These are phyloP conservation scores for Motacilla tschutschensis DNA, from an alignment of 2,113 vertebrate genomes.

Conservation along the genomic window DNA sequence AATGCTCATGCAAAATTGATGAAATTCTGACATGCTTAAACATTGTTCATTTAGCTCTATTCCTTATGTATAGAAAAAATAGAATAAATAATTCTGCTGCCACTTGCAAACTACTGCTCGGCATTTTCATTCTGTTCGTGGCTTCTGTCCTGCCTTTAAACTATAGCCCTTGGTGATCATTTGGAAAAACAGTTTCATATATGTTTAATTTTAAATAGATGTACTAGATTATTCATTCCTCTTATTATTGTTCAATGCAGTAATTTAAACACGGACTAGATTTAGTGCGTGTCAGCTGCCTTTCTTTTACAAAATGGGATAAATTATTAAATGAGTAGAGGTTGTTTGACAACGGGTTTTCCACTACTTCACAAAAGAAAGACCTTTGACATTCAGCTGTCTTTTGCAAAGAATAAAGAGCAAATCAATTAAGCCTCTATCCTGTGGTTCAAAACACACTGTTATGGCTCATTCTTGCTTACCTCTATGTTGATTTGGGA, in stretches of 20 bases:
- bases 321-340: conserved; percentile 81
- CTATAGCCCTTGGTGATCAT: conserved; percentile 77
- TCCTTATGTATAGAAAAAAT: conserved; percentile 82
- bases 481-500: conserved; percentile 59
- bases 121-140: conserved; percentile 71
- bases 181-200: conserved; percentile 77
- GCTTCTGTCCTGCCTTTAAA: conserved; percentile 72
- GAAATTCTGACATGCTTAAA: conserved; percentile 84
- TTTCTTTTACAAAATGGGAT: conserved; percentile 79
- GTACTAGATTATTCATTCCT: conserved; percentile 75
- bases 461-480: conserved; percentile 48
- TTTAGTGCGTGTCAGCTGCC: conserved; percentile 73
- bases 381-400: conserved; percentile 80
- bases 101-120: conserved; percentile 70
- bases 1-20: conserved; percentile 82
- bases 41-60: conserved; percentile 83
- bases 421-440: conserved; percentile 76
- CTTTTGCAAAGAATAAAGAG: conserved; percentile 78
- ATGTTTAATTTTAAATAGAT: conserved; percentile 82
- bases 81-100: conserved; percentile 80
- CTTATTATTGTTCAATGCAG: conserved; percentile 75
- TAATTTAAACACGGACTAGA: conserved; percentile 76
- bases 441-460: conserved; percentile 53
- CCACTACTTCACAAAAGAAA: conserved; percentile 76
- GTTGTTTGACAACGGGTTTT: conserved; percentile 80